Percentiles rank a stretch among this genome's conserved stretches.
phyloP scores from a whole-genome alignment of 2,888 invertebrate genomes.

The Parasteatoda lunata region DNA sequence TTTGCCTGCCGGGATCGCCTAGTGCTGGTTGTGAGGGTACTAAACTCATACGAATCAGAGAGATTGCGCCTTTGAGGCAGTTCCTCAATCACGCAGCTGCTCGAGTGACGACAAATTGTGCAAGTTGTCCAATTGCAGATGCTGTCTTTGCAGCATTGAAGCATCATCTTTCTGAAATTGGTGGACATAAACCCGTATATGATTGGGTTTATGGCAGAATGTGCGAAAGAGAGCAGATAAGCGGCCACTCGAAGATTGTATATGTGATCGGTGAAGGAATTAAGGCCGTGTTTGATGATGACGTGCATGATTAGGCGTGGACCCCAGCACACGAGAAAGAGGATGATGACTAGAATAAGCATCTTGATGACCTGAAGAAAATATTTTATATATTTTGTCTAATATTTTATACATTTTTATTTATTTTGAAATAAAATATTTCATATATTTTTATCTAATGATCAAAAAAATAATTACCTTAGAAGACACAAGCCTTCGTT shows the following conservation, averaged over 20 bases:
- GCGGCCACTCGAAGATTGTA: conserved; percentile 73
- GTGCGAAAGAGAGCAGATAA: conserved; percentile 74
- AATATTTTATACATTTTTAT: too few species aligned
- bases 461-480: too few species aligned
- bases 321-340: conserved; percentile 77
- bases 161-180: conserved; percentile 73
- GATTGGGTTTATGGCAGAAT: conserved; percentile 75
- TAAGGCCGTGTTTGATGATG: conserved; percentile 73
- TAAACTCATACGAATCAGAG: conserved; percentile 62
- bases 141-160: conserved; percentile 70
- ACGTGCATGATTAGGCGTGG: conserved; percentile 76
- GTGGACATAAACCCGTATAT: conserved; percentile 75
- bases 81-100: not conserved
- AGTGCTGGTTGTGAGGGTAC: conserved; percentile 60
- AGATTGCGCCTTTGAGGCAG: conserved; percentile 15
- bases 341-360: conserved; percentile 76
- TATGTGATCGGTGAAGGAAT: conserved; percentile 72
- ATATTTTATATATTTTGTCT: not conserved
- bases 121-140: conserved; percentile 24
- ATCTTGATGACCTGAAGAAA: conserved; percentile 77
- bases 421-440: too few species aligned
- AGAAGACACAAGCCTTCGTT: too few species aligned
- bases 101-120: conserved; percentile 16
- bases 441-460: too few species aligned
- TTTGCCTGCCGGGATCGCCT: conserved; percentile 49